Base-by-base conservation (phyloP, 2,888 invertebrate genomes). In the Apodemia hepburni region DNA sequence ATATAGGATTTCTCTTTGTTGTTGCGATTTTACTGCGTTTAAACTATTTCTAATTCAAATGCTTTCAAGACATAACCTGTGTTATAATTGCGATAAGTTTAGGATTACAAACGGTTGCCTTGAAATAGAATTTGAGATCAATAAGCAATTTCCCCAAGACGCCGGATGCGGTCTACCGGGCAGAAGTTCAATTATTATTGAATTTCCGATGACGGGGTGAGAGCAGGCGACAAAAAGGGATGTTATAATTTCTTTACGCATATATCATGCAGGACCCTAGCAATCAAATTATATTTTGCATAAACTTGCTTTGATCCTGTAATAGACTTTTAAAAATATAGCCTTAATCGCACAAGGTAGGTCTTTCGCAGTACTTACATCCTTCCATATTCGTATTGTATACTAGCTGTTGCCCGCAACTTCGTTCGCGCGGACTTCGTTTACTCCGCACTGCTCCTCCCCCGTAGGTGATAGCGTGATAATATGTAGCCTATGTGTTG, bases 181-280 rank as follows among this genome's bases (percentile, higher is more conserved):
- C 84, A 84, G 79, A 74, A 81, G 84, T 84, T 81, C 81, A 83
- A 85, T 88, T 86, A 85, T 84, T 84, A 87, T 88, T 86, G 81
- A 86, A 87, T 88, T 88, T 88, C 80, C 82, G 74, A 80, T 78
- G 76, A 75, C 76, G 74, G 71, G 61, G 58, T 42, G 45, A 64
- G 62, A 65, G 65, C 68, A 59, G 60, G 60, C 63, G 63, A 67
- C 66, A 69, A 71, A 73, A 71, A 72, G 64, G 69, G 70, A 71
- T 72, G 73, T 62, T 64, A 59, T 65, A 69, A 70, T 73, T 74
- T 72, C 72, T 73, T 77, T 74, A 51, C 17, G 51, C 51, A 51
- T 51, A 51, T 51, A 51, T 51, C 51, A 51, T 18, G 51, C 51
- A 51, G 51, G 51, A 51, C 51, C 51, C 51, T 22, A 51, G 12